Evolutionary conservation across 1,140 invertebrate genomes (phyloP).

Genomic region (Gonatopus flavifemur): DNA sequence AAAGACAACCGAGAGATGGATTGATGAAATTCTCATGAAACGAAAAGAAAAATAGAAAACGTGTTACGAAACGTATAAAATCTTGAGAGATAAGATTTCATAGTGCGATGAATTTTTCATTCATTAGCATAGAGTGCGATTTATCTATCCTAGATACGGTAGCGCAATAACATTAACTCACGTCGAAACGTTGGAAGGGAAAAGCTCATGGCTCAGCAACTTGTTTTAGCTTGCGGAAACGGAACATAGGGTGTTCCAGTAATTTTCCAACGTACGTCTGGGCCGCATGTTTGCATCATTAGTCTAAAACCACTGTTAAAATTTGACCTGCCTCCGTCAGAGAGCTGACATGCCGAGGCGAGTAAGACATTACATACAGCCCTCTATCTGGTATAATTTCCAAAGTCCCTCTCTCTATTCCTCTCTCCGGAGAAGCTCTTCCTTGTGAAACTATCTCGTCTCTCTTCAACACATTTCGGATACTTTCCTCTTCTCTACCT

Average conservation of each 20-base stretch:
- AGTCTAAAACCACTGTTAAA: conserved; percentile 43
- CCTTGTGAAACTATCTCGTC: conserved; percentile 9
- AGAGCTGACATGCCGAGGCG: conserved; percentile 22
- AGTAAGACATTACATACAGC: conserved; percentile 38
- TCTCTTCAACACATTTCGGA: conserved; percentile 9
- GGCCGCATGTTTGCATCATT: conserved; percentile 41
- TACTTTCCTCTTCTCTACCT: conserved; percentile 1
- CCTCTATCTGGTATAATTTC: conserved; percentile 46
- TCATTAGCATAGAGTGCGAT: too few relatives aligned
- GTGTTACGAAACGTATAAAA: conserved; percentile 17
- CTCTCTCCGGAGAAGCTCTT: conserved; percentile 5
- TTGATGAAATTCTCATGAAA: not conserved
- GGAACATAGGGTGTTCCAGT: too few relatives aligned
- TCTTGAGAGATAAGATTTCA: too few relatives aligned
- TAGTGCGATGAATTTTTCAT: too few relatives aligned
- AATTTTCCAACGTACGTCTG: conserved; percentile 34
- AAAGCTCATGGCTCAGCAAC: too few relatives aligned
- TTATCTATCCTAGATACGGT: too few relatives aligned
- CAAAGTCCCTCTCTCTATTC: conserved; percentile 15
- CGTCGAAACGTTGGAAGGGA: too few relatives aligned
- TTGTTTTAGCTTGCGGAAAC: too few relatives aligned
- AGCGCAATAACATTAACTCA: too few relatives aligned
- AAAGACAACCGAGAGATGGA: conserved; percentile 1
- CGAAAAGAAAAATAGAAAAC: conserved; percentile 21
- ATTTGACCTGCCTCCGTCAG: conserved; percentile 29